Evolutionary conservation across 2,113 vertebrate species (phyloP).

Genomic region (Herpailurus yagouaroundi): DNA sequence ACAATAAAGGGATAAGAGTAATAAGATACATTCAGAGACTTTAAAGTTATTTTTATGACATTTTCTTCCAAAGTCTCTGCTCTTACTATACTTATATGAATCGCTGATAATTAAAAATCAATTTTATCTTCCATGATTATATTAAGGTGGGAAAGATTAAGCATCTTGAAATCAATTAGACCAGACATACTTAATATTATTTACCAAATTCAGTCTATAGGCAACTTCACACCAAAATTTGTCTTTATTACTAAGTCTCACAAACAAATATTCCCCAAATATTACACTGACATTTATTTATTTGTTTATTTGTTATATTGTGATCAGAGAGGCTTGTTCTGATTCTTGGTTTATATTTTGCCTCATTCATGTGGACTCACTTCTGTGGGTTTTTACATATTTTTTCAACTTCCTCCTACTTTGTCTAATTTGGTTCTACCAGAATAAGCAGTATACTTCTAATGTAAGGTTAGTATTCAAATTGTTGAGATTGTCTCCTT

Average conservation of each 20-base stretch:
- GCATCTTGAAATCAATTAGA: background rate
- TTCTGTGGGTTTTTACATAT: background rate
- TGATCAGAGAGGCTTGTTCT: background rate
- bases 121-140: background rate
- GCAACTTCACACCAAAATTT: background rate
- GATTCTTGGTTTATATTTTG: background rate
- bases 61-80: background rate
- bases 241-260: background rate
- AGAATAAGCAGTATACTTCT: background rate
- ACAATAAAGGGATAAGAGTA: background rate
- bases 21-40: background rate
- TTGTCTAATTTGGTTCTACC: background rate
- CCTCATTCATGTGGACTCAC: background rate
- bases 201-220: background rate
- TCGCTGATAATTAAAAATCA: conserved; percentile 26
- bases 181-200: background rate
- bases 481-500: background rate
- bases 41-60: background rate
- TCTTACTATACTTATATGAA: background rate
- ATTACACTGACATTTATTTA: background rate
- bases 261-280: background rate
- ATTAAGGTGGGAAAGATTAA: background rate
- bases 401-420: background rate
- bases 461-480: background rate
- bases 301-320: background rate